Conservation (phyloP, 2,113 vertebrate species). For the Rhagologus leucostigma region DNA sequence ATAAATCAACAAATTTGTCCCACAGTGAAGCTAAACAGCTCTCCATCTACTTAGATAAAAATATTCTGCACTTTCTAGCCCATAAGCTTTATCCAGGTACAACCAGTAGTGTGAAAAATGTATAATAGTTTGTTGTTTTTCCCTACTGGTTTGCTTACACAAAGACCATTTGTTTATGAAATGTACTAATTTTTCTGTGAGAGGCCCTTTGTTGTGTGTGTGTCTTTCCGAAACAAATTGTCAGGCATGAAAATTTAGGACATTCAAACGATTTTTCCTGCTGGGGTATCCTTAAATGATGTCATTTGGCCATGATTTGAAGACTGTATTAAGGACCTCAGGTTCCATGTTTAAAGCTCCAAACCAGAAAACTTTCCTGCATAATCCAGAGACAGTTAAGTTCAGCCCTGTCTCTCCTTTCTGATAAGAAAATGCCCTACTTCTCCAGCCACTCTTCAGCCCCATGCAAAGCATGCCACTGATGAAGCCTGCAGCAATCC, state of each 20-base stretch:
- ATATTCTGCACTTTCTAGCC: neutral
- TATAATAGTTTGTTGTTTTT: neutral
- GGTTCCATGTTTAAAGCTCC: neutral
- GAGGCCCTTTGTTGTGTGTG: neutral
- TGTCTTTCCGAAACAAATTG: neutral
- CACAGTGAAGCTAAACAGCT: neutral
- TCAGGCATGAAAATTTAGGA: neutral
- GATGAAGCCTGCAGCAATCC: neutral
- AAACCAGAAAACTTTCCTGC: neutral
- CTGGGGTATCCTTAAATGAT: neutral
- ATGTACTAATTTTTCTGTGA: neutral
- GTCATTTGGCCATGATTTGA: neutral
- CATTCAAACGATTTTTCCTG: neutral
- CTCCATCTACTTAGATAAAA: neutral
- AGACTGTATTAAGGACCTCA: neutral
- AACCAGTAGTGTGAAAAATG: neutral
- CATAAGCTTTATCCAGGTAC: neutral
- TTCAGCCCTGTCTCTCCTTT: neutral
- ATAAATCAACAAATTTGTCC: neutral
- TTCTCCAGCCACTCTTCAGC: neutral
- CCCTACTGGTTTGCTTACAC: neutral
- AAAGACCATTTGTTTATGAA: neutral
- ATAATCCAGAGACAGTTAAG: neutral
- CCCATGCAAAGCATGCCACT: rapidly evolving
- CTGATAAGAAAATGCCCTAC: neutral